Percentiles rank a stretch among this genome's conserved stretches.
Evolutionary conservation across 2,888 invertebrate species (phyloP).

Genomic region (Shargacucullia verbasci): DNA sequence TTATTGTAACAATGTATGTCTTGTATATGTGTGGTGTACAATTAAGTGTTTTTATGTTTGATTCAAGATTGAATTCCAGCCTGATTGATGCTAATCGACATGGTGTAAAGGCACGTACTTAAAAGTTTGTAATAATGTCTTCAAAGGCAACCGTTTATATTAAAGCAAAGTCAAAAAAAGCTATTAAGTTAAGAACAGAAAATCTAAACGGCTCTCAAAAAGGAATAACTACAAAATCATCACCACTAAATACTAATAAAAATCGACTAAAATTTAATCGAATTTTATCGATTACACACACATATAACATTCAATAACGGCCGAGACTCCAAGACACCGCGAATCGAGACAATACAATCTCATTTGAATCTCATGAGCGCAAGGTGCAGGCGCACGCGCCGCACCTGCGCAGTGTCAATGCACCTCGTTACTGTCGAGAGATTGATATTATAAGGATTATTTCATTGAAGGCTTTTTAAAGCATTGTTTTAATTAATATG

Average conservation of each 20-base stretch:
- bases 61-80: too few species aligned
- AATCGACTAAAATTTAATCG: conserved; percentile 21
- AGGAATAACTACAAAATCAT: not conserved
- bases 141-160: too few species aligned
- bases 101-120: too few species aligned
- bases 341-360: conserved; percentile 52
- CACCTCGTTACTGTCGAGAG: conserved; percentile 49
- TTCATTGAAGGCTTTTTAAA: conserved; percentile 35
- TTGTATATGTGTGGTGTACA: too few species aligned
- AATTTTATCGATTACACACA: conserved; percentile 33
- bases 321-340: conserved; percentile 36
- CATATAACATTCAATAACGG: conserved; percentile 37
- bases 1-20: too few species aligned
- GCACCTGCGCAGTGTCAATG: conserved; percentile 71
- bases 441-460: conserved; percentile 49
- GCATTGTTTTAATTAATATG: conserved; percentile 17
- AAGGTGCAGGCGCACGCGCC: conserved; percentile 55
- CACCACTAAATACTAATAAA: conserved; percentile 20
- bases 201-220: conserved; percentile 1
- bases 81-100: too few species aligned
- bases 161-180: too few species aligned
- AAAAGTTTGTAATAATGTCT: too few species aligned
- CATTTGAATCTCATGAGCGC: conserved; percentile 59
- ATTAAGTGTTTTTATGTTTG: too few species aligned
- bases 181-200: too few species aligned